A percentile compares a stretch with the other conserved stretches of the same genome.
These are phyloP conservation scores for Atractosteus spatula DNA, from an alignment of 2,113 vertebrate species.

Conservation along the genomic window DNA sequence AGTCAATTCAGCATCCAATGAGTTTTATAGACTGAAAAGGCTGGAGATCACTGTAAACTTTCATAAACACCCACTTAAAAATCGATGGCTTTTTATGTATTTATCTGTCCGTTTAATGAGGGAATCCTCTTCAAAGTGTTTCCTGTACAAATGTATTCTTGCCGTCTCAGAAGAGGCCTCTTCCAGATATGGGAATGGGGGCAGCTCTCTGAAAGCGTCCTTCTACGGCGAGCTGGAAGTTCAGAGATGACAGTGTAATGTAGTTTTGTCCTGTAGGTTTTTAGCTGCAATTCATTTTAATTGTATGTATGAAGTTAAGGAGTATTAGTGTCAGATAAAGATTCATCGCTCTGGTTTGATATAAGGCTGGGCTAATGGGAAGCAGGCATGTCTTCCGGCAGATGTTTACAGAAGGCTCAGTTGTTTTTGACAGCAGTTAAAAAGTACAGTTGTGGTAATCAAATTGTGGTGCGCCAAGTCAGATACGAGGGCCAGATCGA, in stretches of 20 bases:
- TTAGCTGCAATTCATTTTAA: conserved; percentile 76
- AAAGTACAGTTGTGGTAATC: conserved; percentile 75
- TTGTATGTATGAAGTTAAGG: conserved; percentile 76
- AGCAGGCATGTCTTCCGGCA: conserved; percentile 69
- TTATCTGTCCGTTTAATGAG: too few relatives aligned
- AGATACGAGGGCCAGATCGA: conserved; percentile 71
- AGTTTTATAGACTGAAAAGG: background rate
- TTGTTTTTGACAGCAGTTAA: conserved; percentile 77
- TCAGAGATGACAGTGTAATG: conserved; percentile 43
- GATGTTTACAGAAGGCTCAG: conserved; percentile 69
- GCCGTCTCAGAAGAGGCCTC: too few relatives aligned
- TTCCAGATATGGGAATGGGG: background rate
- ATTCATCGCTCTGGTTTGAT: conserved; percentile 64
- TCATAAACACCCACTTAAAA: background rate
- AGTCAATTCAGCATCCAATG: too few relatives aligned
- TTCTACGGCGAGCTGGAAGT: conserved; percentile 4
- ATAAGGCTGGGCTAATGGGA: conserved; percentile 59
- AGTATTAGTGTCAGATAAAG: conserved; percentile 73
- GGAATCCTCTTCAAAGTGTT: background rate
- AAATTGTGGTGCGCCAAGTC: conserved; percentile 70
- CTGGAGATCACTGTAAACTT: background rate
- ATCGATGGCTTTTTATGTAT: too few relatives aligned
- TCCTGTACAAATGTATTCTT: background rate
- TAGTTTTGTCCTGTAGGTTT: conserved; percentile 61
- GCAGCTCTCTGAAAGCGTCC: conserved; percentile 4